Conservation (phyloP, 1,140 invertebrate genomes). For the Anoplophora glabripennis region DNA sequence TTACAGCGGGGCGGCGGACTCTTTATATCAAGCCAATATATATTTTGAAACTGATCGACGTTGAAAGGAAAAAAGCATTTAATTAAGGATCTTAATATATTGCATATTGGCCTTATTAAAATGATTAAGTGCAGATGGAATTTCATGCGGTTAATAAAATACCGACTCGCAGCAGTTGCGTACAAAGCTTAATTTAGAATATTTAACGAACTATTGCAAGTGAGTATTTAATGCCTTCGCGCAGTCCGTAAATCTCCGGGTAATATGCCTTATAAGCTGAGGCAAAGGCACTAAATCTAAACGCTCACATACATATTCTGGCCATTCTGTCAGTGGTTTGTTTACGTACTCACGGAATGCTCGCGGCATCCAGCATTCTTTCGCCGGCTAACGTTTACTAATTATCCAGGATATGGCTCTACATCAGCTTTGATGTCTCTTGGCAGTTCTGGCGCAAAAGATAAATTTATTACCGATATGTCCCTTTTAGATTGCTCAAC, state of each 20-base stretch:
- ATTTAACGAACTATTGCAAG: slow-evolving; percentile 1
- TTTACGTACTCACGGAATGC: slow-evolving; percentile 21
- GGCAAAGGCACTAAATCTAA: slow-evolving; percentile 10
- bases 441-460: slow-evolving; percentile 1
- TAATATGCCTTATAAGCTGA: slow-evolving; percentile 18
- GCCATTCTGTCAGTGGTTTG: slow-evolving; percentile 16
- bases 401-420: slow-evolving; percentile 18
- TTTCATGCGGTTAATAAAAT: neutral
- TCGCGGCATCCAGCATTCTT: slow-evolving; percentile 15
- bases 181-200: neutral
- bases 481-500: no score
- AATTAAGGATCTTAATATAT: no score
- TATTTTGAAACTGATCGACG: no score
- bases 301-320: slow-evolving; percentile 7
- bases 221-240: neutral
- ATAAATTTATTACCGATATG: neutral
- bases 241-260: slow-evolving; percentile 11
- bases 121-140: neutral
- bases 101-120: neutral
- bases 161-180: neutral
- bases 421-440: slow-evolving; percentile 14
- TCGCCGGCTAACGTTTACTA: slow-evolving; percentile 13
- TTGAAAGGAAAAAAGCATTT: no score
- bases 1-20: no score
- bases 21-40: no score